Conservation (phyloP, 2,113 vertebrate species). For the Cyphomyrus plagiostoma region DNA sequence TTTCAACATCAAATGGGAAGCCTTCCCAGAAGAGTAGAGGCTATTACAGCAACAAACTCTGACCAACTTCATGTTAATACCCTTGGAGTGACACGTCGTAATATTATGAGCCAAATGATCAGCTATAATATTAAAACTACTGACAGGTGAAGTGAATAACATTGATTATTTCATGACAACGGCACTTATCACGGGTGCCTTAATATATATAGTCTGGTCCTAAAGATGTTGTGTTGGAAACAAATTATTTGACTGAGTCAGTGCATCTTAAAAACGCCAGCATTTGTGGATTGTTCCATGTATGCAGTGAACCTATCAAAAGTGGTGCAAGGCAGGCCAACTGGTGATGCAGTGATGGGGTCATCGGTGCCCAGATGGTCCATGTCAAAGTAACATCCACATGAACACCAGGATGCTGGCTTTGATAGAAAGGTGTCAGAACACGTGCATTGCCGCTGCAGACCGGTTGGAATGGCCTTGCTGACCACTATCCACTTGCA, state of each 20-base stretch:
- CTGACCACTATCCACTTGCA: neutral
- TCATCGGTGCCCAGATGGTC: neutral
- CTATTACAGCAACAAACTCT: neutral
- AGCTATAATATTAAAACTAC: neutral
- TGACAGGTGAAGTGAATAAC: neutral
- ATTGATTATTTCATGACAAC: no score
- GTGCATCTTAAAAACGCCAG: neutral
- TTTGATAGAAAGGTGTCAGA: no score
- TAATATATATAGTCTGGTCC: no score
- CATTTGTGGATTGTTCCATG: neutral
- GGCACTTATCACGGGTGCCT: no score
- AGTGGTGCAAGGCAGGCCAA: neutral
- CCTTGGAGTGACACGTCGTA: neutral
- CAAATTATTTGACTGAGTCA: neutral
- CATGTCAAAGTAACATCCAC: no score
- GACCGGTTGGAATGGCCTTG: no score
- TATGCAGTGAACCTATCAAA: neutral
- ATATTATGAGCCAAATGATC: no score
- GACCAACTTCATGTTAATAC: neutral
- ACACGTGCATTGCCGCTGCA: no score
- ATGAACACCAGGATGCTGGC: no score
- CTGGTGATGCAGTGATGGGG: neutral
- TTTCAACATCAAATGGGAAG: neutral
- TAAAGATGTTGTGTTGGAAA: no score
- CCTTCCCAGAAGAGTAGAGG: neutral